A percentile compares a stretch with the other conserved stretches of the same genome.
These are phyloP conservation scores for Pomatorhinus ruficollis DNA, from an alignment of 2,113 vertebrate species.

Conservation along the genomic window DNA sequence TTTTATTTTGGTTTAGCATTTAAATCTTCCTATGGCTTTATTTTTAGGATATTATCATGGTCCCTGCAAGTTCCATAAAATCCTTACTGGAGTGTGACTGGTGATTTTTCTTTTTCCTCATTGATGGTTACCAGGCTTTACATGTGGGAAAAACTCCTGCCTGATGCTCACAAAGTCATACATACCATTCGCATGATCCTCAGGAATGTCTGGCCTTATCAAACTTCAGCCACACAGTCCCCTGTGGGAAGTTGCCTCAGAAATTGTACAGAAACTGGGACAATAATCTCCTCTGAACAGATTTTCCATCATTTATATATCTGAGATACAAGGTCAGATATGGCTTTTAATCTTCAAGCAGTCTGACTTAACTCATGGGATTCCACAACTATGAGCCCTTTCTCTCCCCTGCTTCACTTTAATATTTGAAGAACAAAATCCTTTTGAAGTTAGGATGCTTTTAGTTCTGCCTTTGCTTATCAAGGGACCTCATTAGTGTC, in stretches of 20 bases:
- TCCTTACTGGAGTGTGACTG: not conserved
- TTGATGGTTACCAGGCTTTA: not conserved
- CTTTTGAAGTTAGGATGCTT: constrained; percentile 10
- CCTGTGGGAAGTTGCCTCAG: not conserved
- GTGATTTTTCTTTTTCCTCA: not conserved
- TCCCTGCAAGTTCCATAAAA: not conserved
- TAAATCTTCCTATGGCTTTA: not conserved
- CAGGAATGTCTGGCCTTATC: not conserved
- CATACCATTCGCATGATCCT: not conserved
- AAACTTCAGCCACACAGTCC: not conserved
- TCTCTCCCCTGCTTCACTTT: not conserved
- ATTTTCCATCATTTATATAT: not conserved
- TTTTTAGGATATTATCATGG: not conserved
- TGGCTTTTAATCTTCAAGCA: not conserved
- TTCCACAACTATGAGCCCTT: not conserved
- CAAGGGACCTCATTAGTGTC: constrained; percentile 42
- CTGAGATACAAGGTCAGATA: not conserved
- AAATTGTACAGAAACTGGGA: not conserved
- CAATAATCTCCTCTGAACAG: constrained; percentile 2
- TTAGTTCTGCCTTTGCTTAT: constrained; percentile 13
- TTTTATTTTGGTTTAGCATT: not conserved
- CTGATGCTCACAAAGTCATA: not conserved
- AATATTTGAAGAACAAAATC: not conserved
- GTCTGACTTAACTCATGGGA: not conserved
- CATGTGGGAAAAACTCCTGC: not conserved